A percentile compares a stretch with the other conserved stretches of the same genome.
Conservation (phyloP, 1,140 invertebrate species). For the Zaprionus nigranus region DNA sequence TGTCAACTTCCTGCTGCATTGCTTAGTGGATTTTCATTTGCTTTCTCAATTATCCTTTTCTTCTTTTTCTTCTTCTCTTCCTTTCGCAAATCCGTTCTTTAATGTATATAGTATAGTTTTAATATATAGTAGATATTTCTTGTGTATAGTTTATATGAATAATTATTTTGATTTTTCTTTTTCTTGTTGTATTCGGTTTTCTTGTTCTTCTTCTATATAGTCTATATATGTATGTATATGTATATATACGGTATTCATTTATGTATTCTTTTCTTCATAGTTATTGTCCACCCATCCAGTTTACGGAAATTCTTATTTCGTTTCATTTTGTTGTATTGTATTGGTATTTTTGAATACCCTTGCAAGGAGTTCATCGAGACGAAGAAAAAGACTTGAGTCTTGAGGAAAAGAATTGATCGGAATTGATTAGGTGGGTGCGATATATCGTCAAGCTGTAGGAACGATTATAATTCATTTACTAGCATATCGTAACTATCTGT, state of each 20-base stretch:
- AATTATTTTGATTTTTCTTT: constrained; percentile 64
- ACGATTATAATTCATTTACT: background rate
- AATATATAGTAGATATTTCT: constrained; percentile 45
- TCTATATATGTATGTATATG: constrained; percentile 7
- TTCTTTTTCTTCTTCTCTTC: constrained; percentile 1
- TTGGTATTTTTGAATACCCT: constrained; percentile 24
- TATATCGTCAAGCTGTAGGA: background rate
- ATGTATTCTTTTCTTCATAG: constrained; percentile 62
- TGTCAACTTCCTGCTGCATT: constrained; percentile 36
- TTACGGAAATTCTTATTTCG: constrained; percentile 75
- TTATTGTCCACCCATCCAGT: constrained; percentile 84
- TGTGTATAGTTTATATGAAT: constrained; percentile 75
- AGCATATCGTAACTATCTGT: background rate
- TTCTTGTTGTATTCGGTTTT: constrained; percentile 51
- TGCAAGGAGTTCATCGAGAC: constrained; percentile 5
- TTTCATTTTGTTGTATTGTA: constrained; percentile 53
- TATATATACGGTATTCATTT: constrained; percentile 39
- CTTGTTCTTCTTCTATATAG: constrained; percentile 35
- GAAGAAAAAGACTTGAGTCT: background rate
- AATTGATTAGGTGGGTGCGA: background rate
- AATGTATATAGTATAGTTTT: constrained; percentile 27
- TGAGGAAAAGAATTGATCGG: background rate
- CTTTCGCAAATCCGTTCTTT: constrained; percentile 16
- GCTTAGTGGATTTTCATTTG: constrained; percentile 22
- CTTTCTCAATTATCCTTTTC: background rate